phyloP scores from a whole-genome alignment of 2,888 invertebrate genomes.

The Phalera bucephala region DNA sequence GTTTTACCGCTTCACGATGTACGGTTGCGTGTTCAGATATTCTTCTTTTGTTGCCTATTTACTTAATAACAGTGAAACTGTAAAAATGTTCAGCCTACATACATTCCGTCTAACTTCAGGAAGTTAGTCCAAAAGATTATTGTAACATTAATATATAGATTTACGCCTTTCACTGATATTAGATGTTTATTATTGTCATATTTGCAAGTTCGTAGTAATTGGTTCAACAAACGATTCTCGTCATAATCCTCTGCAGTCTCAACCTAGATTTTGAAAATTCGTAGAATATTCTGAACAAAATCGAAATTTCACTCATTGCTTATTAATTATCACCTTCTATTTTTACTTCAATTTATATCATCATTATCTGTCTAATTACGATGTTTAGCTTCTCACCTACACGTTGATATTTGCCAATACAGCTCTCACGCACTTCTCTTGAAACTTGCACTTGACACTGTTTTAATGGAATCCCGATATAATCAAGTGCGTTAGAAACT shows the following conservation, averaged over 20 bases:
- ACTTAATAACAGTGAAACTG: not conserved
- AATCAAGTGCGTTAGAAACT: constrained; percentile 14
- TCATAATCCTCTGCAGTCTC: constrained; percentile 9
- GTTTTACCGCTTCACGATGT: constrained; percentile 26
- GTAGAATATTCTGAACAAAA: constrained; percentile 18
- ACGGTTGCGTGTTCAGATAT: constrained; percentile 20
- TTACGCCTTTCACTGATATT: constrained; percentile 20
- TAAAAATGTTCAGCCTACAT: not conserved
- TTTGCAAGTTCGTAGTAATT: constrained; percentile 16
- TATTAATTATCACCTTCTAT: constrained; percentile 22
- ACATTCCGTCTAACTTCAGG: not conserved
- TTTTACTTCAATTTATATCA: constrained; percentile 24
- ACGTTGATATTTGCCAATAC: constrained; percentile 25
- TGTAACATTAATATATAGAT: not conserved
- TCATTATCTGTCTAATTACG: constrained; percentile 29
- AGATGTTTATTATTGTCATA: constrained; percentile 8
- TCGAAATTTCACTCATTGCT: constrained; percentile 34
- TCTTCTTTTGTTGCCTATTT: constrained; percentile 16
- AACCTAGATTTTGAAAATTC: constrained; percentile 19
- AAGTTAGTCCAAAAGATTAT: not conserved
- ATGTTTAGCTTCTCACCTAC: constrained; percentile 32
- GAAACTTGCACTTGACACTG: constrained; percentile 44
- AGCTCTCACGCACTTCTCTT: constrained; percentile 35
- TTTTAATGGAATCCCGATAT: too few relatives aligned
- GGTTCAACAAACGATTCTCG: constrained; percentile 12